Base-by-base conservation (phyloP, 2,797 vertebrate genomes). In the Macrochelys suwanniensis region DNA sequence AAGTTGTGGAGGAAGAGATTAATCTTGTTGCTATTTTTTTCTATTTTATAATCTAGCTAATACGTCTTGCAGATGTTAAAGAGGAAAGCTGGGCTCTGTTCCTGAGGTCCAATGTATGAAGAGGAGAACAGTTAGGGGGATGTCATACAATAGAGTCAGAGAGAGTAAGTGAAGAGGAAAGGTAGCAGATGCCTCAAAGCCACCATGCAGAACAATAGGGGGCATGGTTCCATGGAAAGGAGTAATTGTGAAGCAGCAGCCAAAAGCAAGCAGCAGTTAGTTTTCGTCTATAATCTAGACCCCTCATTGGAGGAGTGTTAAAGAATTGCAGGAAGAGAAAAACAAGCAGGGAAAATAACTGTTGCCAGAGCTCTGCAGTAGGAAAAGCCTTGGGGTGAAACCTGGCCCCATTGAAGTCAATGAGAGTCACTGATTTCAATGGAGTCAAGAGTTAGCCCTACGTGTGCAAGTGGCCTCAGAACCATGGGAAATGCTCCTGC, bases 381-480 rank as follows among this genome's bases (percentile, higher is more conserved):
- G 51, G 21, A 80, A 91, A 87, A 53, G 3, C 80, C n/a, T 50
- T 81, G 26, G 61, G n/a, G 5, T 42, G 94, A 92, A 93, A 2
- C 6, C 47, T 80, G 1, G 23, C 25, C 65, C 53, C 6, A 84
- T 26, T 80, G 37, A 91, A 82, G 85, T 78, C 84, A 82, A 84
- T 47, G 11, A 78, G 68, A 5, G 85, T 1, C 89, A 13, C 53
- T 85, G 17, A 11, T 11, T 79, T 57, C n/a, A 17, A 25, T 15
- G 50, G 47, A 92, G 80, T 89, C 82, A n/a, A 80, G 74, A 59
- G 78, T 87, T 88, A 85, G 65, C 81, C 81, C 51, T 88, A 77
- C 25, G 45, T 6, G 21, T 51, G 86, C 80, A 21, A 2, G 21
- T 80, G 82, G 83, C 65, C 33, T 89, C 0, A 28, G 68, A 74